phyloP scores from a whole-genome alignment of 2,888 invertebrate genomes.

The Lycocerus yunnanus region DNA sequence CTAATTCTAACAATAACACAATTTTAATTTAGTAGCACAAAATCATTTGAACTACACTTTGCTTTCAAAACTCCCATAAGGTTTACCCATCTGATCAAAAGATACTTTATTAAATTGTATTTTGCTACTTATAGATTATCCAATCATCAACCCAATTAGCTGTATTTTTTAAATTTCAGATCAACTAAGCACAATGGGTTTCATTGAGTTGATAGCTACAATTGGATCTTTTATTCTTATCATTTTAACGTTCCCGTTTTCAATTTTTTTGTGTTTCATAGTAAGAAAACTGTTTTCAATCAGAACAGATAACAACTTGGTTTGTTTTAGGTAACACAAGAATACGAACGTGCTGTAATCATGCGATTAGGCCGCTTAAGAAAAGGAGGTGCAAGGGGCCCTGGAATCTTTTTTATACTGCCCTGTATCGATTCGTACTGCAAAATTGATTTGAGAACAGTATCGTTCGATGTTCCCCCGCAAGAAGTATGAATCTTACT shows the following conservation, averaged over 20 bases:
- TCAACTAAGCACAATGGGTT: slow-evolving; percentile 66
- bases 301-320: neutral
- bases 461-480: slow-evolving; percentile 95
- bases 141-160: too few relatives aligned
- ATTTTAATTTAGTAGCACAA: too few relatives aligned
- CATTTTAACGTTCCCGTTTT: slow-evolving; percentile 79
- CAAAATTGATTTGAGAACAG: slow-evolving; percentile 90
- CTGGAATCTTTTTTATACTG: slow-evolving; percentile 92
- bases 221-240: slow-evolving; percentile 73
- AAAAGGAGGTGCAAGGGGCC: slow-evolving; percentile 78
- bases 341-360: slow-evolving; percentile 87
- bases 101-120: too few relatives aligned
- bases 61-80: too few relatives aligned
- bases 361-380: slow-evolving; percentile 82
- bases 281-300: slow-evolving; percentile 52
- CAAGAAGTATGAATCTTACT: slow-evolving; percentile 80
- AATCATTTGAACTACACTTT: too few relatives aligned
- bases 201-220: slow-evolving; percentile 76
- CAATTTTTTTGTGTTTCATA: slow-evolving; percentile 84
- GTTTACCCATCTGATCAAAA: too few relatives aligned
- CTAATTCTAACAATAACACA: too few relatives aligned
- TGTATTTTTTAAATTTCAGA: too few relatives aligned
- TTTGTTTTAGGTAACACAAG: slow-evolving; percentile 72
- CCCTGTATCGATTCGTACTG: slow-evolving; percentile 94
- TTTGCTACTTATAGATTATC: too few relatives aligned